These are phyloP conservation scores for Dexiosoma caninum DNA, from an alignment of 2,888 invertebrate genomes.

Conservation along the genomic window DNA sequence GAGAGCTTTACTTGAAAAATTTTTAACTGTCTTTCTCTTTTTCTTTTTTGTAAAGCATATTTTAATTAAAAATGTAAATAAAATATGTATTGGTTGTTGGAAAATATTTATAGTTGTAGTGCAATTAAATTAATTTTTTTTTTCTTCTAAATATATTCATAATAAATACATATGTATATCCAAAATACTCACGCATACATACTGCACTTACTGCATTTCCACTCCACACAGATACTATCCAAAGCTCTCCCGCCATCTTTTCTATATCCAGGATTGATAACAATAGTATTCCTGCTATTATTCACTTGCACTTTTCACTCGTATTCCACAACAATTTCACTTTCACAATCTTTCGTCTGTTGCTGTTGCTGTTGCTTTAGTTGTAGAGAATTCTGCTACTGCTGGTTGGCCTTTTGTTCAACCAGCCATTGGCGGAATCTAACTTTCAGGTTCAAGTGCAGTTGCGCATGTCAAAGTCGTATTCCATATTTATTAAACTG, in stretches of 20 bases:
- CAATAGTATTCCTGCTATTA: neutral
- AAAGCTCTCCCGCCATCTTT: neutral
- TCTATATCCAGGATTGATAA: neutral
- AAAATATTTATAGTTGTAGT: too few relatives aligned
- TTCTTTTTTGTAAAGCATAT: neutral
- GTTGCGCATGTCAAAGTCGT: slow-evolving; percentile 73
- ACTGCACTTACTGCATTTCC: neutral
- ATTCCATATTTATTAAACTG: slow-evolving; percentile 47
- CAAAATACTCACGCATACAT: slow-evolving; percentile 8
- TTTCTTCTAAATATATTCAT: neutral
- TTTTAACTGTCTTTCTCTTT: neutral
- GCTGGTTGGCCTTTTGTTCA: neutral
- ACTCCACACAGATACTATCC: neutral
- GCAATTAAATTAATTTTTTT: neutral
- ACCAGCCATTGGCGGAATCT: slow-evolving; percentile 23
- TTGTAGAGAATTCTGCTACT: too few relatives aligned
- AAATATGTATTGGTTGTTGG: too few relatives aligned
- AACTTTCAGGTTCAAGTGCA: slow-evolving; percentile 78
- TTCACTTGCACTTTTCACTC: slow-evolving; percentile 34
- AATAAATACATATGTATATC: neutral
- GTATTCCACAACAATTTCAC: slow-evolving; percentile 27
- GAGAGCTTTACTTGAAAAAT: slow-evolving; percentile 15
- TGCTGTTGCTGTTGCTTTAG: neutral
- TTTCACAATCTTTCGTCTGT: slow-evolving; percentile 15
- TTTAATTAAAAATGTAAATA: neutral